Evolutionary conservation across 2,797 vertebrate genomes (phyloP).

Genomic region (Tragelaphus eurycerus): DNA sequence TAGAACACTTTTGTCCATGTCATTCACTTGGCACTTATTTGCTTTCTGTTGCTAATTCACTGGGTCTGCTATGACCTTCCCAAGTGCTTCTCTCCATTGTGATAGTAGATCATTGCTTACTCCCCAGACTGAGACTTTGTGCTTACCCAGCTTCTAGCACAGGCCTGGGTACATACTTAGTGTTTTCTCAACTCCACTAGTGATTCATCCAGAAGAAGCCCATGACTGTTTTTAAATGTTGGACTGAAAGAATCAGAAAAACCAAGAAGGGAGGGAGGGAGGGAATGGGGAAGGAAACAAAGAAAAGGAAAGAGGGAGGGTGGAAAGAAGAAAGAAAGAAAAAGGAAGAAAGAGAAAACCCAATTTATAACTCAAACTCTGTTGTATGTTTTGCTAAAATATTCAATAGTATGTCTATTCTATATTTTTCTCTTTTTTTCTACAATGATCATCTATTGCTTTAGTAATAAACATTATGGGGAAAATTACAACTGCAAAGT

Average conservation of each 20-base stretch:
- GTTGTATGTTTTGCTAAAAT: slow-evolving; percentile 16
- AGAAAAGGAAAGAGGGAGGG: background rate
- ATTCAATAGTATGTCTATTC: background rate
- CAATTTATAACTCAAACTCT: background rate
- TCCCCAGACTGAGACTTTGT: background rate
- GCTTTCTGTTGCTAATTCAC: background rate
- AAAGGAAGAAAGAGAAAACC: background rate
- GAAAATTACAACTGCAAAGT: slow-evolving; percentile 14
- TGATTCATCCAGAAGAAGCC: slow-evolving; percentile 23
- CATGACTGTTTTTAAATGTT: background rate
- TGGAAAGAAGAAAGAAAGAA: background rate
- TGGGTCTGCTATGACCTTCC: background rate
- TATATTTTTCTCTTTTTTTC: background rate
- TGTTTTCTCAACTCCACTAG: background rate
- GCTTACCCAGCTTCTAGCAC: background rate
- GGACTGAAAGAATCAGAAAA: background rate
- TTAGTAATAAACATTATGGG: slow-evolving; percentile 32
- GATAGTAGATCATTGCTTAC: background rate
- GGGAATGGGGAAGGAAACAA: background rate
- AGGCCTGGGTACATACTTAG: background rate
- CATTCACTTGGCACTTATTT: slow-evolving; percentile 13
- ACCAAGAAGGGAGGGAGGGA: background rate
- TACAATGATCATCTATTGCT: slow-evolving; percentile 11
- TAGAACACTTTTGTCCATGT: background rate
- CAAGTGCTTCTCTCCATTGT: background rate